Conservation (phyloP, 2,888 invertebrate genomes). For the Dasysyrphus albostriatus region DNA sequence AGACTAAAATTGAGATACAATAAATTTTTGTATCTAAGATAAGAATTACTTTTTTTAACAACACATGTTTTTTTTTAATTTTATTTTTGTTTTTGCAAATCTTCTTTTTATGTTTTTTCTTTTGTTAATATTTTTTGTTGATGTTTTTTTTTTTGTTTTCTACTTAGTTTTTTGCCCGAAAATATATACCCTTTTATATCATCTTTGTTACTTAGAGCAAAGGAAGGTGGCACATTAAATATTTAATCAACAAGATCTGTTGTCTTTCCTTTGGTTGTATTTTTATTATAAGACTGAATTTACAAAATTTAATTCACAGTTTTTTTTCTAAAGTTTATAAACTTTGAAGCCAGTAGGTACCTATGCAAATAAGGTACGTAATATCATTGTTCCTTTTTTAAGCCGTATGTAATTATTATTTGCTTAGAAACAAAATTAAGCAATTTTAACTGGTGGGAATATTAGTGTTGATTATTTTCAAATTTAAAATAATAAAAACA, state of each 20-base stretch:
- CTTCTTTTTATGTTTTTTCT: background rate
- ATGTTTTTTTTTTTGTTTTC: background rate
- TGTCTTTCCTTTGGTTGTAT: background rate
- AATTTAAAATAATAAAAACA: background rate
- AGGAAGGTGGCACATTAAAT: background rate
- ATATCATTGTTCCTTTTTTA: background rate
- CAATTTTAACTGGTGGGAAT: background rate
- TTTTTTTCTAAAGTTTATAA: background rate
- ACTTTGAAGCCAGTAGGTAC: background rate
- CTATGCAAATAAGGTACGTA: background rate
- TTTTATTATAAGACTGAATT: background rate
- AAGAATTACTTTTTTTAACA: conserved; percentile 14
- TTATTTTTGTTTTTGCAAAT: background rate
- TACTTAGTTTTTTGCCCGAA: background rate
- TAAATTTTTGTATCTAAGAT: conserved; percentile 21
- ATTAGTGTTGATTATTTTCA: background rate
- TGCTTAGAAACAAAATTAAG: background rate
- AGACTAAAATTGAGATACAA: conserved; percentile 33
- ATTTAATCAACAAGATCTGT: background rate
- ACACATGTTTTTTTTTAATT: conserved; percentile 11
- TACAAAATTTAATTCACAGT: background rate
- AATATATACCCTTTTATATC: conserved; percentile 12
- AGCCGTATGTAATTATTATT: background rate
- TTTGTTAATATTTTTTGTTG: conserved; percentile 19
- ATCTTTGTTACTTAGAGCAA: background rate